phyloP scores from a whole-genome alignment of 2,797 vertebrate genomes.

The Prunella strophiata region DNA sequence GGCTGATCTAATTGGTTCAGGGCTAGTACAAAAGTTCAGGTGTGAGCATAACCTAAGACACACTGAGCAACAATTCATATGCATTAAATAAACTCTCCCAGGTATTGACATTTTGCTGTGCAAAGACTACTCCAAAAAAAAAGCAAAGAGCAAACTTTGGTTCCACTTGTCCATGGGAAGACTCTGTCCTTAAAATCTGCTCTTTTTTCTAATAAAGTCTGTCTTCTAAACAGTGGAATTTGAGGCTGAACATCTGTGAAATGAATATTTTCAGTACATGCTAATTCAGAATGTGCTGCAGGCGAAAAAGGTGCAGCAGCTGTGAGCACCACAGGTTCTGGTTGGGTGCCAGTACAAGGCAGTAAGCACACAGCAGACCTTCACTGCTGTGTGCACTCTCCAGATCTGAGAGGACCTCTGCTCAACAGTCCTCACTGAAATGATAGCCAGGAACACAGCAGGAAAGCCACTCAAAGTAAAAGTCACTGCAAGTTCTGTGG shows the following conservation, averaged over 20 bases:
- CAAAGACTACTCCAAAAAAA: neutral
- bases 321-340: constrained; percentile 63
- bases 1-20: neutral
- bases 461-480: neutral
- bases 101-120: neutral
- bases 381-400: neutral
- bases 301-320: constrained; percentile 68
- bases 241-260: constrained; percentile 67
- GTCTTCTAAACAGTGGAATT: constrained; percentile 27
- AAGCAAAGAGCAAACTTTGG: neutral
- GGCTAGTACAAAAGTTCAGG: neutral
- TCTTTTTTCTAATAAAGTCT: neutral
- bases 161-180: neutral
- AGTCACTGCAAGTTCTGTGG: neutral
- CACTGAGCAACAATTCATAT: neutral
- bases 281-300: constrained; percentile 61
- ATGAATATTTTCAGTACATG: constrained; percentile 49
- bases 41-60: neutral
- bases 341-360: constrained; percentile 46
- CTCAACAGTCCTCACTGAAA: neutral
- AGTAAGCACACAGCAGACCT: constrained; percentile 10
- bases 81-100: neutral
- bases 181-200: neutral
- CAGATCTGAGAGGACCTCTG: neutral
- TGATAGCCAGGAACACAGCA: neutral